Evolutionary conservation across 2,888 invertebrate genomes (phyloP).

Genomic region (Scaptodrosophila latifasciaeformis): DNA sequence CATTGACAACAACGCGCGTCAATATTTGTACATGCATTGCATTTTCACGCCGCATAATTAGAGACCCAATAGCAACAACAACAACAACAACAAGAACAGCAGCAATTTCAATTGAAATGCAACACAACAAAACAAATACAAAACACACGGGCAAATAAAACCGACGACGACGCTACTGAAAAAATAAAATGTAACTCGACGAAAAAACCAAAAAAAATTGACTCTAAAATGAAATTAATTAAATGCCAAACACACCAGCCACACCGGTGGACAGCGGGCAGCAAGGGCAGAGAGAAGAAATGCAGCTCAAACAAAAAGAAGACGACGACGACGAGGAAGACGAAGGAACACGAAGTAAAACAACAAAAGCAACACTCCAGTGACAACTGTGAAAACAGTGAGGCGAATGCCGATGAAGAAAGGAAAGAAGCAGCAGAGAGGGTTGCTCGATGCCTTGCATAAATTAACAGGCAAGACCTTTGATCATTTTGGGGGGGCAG

Average conservation of each 20-base stretch:
- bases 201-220: slow-evolving; percentile 19
- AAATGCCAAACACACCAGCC: slow-evolving; percentile 50
- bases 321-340: background rate
- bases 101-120: slow-evolving; percentile 43
- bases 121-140: slow-evolving; percentile 15
- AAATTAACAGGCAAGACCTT: slow-evolving; percentile 25
- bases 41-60: slow-evolving; percentile 72
- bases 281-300: too few relatives aligned
- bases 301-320: too few relatives aligned
- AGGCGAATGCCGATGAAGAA: slow-evolving; percentile 17
- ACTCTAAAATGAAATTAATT: slow-evolving; percentile 40
- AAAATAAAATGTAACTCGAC: slow-evolving; percentile 47
- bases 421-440: too few relatives aligned
- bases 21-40: slow-evolving; percentile 69
- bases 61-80: slow-evolving; percentile 33
- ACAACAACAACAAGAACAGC: slow-evolving; percentile 10
- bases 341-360: slow-evolving; percentile 15
- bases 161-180: slow-evolving; percentile 9
- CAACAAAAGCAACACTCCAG: slow-evolving; percentile 1
- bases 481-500: slow-evolving; percentile 12
- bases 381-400: slow-evolving; percentile 41
- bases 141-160: slow-evolving; percentile 16
- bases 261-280: too few relatives aligned
- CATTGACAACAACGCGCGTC: slow-evolving; percentile 39
- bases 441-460: slow-evolving; percentile 49